Conservation (phyloP, 2,888 invertebrate genomes). For the Penaeus monodon region DNA sequence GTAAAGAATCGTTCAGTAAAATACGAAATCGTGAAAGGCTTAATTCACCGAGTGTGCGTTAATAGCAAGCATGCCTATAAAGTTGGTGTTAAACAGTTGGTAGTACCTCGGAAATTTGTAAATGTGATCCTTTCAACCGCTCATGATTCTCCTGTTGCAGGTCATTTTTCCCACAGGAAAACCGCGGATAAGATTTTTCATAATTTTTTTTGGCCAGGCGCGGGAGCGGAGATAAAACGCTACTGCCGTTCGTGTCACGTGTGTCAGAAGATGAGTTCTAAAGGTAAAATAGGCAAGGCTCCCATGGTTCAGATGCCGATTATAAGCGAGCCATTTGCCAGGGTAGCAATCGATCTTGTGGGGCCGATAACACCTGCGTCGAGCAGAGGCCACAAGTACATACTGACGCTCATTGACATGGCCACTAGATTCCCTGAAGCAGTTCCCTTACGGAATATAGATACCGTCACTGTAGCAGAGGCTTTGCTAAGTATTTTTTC, state of each 20-base stretch:
- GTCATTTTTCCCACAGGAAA: neutral
- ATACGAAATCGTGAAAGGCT: too few species aligned
- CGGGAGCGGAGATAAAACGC: too few species aligned
- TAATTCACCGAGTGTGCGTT: too few species aligned
- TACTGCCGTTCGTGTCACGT: neutral
- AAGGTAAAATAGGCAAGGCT: too few species aligned
- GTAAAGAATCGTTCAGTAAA: too few species aligned
- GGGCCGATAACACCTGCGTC: slow-evolving; percentile 11
- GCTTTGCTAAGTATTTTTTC: slow-evolving; percentile 19
- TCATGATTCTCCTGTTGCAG: neutral
- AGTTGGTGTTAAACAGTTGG: too few species aligned
- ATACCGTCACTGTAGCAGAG: slow-evolving; percentile 15
- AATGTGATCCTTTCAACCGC: neutral
- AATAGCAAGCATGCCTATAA: too few species aligned
- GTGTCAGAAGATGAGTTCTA: neutral
- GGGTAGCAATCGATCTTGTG: slow-evolving; percentile 23
- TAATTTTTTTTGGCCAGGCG: too few species aligned
- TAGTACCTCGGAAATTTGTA: too few species aligned
- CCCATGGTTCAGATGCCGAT: slow-evolving; percentile 28
- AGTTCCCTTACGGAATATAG: slow-evolving; percentile 13
- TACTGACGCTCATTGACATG: slow-evolving; percentile 15
- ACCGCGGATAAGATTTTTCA: too few species aligned
- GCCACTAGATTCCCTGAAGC: slow-evolving; percentile 26
- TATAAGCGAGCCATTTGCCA: slow-evolving; percentile 11
- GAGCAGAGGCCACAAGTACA: neutral